Percentiles rank a stretch among this genome's conserved stretches.
phyloP scores from a whole-genome alignment of 2,113 vertebrate genomes.

The Tautogolabrus adspersus region DNA sequence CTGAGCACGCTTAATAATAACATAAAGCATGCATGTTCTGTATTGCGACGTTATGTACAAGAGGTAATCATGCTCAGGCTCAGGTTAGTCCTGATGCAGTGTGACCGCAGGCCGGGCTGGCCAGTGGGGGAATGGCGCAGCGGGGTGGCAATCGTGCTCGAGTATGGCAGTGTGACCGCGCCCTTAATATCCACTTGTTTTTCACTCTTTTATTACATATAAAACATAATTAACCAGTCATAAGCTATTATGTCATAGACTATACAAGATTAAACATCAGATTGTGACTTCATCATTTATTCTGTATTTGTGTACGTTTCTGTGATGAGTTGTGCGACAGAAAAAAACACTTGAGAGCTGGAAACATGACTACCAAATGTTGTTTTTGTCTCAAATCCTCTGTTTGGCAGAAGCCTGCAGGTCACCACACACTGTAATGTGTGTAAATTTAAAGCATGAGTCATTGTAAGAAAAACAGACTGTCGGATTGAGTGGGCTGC shows the following conservation, averaged over 20 bases:
- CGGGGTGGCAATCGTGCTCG: no score
- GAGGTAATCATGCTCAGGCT: no score
- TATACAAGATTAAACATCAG: neutral
- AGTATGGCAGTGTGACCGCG: no score
- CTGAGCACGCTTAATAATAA: no score
- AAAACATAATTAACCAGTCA: neutral
- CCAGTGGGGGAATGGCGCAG: no score
- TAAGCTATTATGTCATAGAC: neutral
- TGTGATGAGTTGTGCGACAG: conserved; percentile 21
- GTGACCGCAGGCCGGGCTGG: no score
- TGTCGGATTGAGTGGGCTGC: conserved; percentile 25
- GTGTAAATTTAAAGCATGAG: conserved; percentile 50
- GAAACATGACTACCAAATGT: conserved; percentile 24
- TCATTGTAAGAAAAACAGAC: conserved; percentile 36
- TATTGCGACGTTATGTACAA: no score
- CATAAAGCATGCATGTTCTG: no score
- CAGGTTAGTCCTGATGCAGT: no score
- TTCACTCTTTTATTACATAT: no score
- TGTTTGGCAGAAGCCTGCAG: conserved; percentile 32
- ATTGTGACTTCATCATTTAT: neutral
- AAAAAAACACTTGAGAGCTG: conserved; percentile 5
- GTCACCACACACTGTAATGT: conserved; percentile 52
- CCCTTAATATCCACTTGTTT: no score
- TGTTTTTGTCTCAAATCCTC: conserved; percentile 26
- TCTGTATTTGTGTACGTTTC: neutral